Evolutionary conservation across 1,140 invertebrate genomes (phyloP).

Genomic region (Hycleus cichorii): DNA sequence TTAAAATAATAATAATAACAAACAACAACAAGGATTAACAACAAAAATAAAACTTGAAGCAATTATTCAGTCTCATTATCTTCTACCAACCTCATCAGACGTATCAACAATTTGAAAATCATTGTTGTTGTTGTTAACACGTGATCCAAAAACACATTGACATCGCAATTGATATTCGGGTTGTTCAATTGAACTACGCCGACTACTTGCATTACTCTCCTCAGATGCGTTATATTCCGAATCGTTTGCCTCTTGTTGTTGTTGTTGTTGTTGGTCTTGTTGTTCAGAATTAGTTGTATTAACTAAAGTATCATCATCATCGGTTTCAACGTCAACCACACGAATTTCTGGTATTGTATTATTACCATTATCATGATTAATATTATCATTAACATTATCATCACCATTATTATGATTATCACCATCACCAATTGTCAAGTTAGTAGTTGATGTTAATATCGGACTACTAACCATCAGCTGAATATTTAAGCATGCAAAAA

Average conservation of each 20-base stretch:
- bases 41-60: background rate
- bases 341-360: too few relatives aligned
- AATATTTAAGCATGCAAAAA: too few relatives aligned
- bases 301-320: too few relatives aligned
- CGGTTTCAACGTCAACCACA: too few relatives aligned
- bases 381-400: too few relatives aligned
- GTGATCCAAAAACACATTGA: constrained; percentile 5
- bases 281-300: constrained; percentile 2
- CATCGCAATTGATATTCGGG: constrained; percentile 22
- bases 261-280: constrained; percentile 10
- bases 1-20: background rate
- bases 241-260: constrained; percentile 21
- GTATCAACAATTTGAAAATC: constrained; percentile 11
- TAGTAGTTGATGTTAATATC: too few relatives aligned
- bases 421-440: too few relatives aligned
- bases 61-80: constrained; percentile 8
- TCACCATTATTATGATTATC: too few relatives aligned
- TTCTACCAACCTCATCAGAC: constrained; percentile 28
- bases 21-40: background rate
- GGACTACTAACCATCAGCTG: too few relatives aligned
- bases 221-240: constrained; percentile 37
- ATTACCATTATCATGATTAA: too few relatives aligned
- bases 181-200: constrained; percentile 25
- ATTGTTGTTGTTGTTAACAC: constrained; percentile 4
- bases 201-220: constrained; percentile 32